Percentiles rank a stretch among this genome's conserved stretches.
Conservation (phyloP, 2,113 vertebrate species). For the Prunella himalayana region DNA sequence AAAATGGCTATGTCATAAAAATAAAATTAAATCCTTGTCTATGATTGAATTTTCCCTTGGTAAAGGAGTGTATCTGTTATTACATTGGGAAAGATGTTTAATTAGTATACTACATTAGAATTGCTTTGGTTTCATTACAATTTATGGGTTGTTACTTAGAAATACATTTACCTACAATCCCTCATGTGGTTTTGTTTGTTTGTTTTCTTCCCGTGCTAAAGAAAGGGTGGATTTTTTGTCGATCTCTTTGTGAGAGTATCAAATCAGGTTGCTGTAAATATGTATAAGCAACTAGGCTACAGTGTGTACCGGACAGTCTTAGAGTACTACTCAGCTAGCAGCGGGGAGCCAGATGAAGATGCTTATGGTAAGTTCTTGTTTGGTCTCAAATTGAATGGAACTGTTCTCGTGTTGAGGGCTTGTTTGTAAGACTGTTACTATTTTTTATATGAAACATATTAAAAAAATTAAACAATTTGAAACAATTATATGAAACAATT, state of each 20-base stretch:
- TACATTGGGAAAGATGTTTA: neutral
- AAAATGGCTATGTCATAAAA: neutral
- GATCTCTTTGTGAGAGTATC: slow-evolving; percentile 96
- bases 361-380: slow-evolving; percentile 83
- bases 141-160: neutral
- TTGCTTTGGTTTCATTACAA: neutral
- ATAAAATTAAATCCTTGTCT: accelerated
- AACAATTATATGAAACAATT: neutral
- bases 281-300: slow-evolving; percentile 95
- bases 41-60: neutral
- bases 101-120: accelerated
- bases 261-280: slow-evolving; percentile 96
- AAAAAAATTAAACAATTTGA: neutral
- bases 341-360: slow-evolving; percentile 92
- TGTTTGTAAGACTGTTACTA: neutral
- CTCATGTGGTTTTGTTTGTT: neutral
- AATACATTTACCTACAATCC: neutral
- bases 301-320: slow-evolving; percentile 94
- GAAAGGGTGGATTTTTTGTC: slow-evolving; percentile 95
- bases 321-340: slow-evolving; percentile 95
- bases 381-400: neutral
- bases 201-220: slow-evolving; percentile 40
- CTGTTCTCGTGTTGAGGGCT: neutral
- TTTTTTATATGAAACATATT: neutral
- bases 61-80: neutral